Evolutionary conservation across 1,140 invertebrate genomes (phyloP), one percentile per base, ranked within the genome.

Genomic region (Drosophila tani): DNA sequence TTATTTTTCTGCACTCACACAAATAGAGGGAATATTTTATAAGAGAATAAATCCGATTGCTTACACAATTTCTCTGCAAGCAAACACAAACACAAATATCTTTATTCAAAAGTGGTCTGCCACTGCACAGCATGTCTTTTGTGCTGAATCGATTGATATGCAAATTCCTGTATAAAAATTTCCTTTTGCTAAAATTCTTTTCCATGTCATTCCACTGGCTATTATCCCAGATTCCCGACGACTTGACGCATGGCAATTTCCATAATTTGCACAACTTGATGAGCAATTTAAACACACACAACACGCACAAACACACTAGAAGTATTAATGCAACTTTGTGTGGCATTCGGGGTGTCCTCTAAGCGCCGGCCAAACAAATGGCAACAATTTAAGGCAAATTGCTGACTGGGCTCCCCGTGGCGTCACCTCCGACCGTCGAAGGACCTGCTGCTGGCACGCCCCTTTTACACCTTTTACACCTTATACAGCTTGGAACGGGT

Each of bases 311-410:
- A 35, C 50, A 55, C 29, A 9, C 32, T 35, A 11, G 81, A 75
- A 82, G 65, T 85, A 75, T 75, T 85, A 76, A 75, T 82, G 82
- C 82, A 82, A 75, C 60, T 67, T 57, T 69, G 65, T 73, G 55
- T 63, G 32, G 9, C 3, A 32, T 63, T 46, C 27, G 43, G 24
- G 58, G 40, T 21, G 19, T 46, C 47, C 49, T 56, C 75, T 80
- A 77, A 85, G 75, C 74, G 82, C 68, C 78, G 53, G 75, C 60
- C 75, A 70, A 80, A 86, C 83, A 86, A 86, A 86, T 86, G 83
- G 83, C 83, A 86, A 86, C 83, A 87, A 86, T 86, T 86, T 87
- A 82, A 86, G 85, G 66, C 76, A 86, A 86, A 86, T 86, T 86
- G 82, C 83, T 65, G 60, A 74, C 75, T 74, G 83, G 67, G 70